Evolutionary conservation across 2,888 invertebrate genomes (phyloP).

Genomic region (Trimorus sp.): DNA sequence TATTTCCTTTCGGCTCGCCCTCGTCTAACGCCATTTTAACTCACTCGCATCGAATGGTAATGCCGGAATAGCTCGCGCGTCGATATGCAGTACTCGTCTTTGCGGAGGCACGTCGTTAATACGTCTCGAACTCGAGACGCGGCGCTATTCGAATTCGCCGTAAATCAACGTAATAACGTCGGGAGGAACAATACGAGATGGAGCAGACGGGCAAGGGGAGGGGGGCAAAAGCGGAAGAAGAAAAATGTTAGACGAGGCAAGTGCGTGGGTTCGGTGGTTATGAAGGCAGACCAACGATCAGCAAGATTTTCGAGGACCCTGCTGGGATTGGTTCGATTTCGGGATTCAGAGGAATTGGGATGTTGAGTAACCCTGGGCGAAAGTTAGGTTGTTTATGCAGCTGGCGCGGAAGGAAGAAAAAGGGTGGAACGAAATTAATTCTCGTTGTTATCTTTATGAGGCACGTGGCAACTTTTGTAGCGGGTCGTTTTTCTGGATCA

Average conservation of each 20-base stretch:
- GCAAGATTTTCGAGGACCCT: constrained; percentile 29
- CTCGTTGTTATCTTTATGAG: constrained; percentile 14
- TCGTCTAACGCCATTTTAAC: constrained; percentile 73
- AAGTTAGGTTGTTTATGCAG: constrained; percentile 21
- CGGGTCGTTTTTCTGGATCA: neutral
- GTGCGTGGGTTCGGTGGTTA: constrained; percentile 5
- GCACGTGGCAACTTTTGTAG: neutral
- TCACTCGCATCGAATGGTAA: constrained; percentile 70
- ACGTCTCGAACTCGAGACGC: constrained; percentile 66
- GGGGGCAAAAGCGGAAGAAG: constrained; percentile 14
- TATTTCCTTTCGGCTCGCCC: constrained; percentile 56
- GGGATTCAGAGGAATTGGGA: constrained; percentile 21
- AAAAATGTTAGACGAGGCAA: constrained; percentile 27
- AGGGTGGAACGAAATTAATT: constrained; percentile 6
- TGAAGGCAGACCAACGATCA: constrained; percentile 12
- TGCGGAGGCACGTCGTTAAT: constrained; percentile 70
- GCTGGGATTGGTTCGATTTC: neutral
- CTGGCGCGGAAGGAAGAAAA: constrained; percentile 1
- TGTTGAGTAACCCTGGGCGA: neutral
- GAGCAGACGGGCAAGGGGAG: constrained; percentile 26
- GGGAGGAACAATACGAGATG: constrained; percentile 55
- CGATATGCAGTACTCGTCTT: constrained; percentile 70
- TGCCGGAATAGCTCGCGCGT: constrained; percentile 62
- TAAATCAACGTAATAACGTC: constrained; percentile 71
- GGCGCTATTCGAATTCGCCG: constrained; percentile 67